Evolutionary conservation across 2,888 invertebrate species (phyloP), one percentile per base, ranked within the genome.

Genomic region (Drosophila picticornis): DNA sequence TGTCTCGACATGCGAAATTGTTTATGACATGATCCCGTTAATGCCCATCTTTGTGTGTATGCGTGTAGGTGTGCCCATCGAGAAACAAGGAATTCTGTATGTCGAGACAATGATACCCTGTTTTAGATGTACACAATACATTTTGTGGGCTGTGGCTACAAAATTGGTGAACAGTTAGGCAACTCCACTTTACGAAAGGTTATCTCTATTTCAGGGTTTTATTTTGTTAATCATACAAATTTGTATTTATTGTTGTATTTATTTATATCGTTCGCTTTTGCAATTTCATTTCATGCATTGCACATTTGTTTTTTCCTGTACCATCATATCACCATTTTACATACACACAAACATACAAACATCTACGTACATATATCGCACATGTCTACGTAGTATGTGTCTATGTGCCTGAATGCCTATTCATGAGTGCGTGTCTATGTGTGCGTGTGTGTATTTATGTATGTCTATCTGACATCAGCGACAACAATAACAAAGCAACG

Each of bases 401-500:
- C 11, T 63, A 32, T 65, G 27, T 52, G 65, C 22, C 40, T 40
- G 22, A 29, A 29, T 57, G 51, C 13, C 51, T 29, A n/a, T 57
- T 32, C 13, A 29, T 25, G 4, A 19, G 31, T 13, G 16, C 16
- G 13, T 58, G 2, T 40, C 4, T 52, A 31, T 38, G 10, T 53
- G 53, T 51, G 10, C 22, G 25, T 43, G 50, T 19, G 10, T 34
- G 19, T 63, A 51, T 55, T 51, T 72, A 46, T 72, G 40, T 67
- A 16, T 64, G 63, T 56, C 73, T 82, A 83, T 72, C 88, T 85
- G 84, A 85, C 84, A 85, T 85, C 84, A 85, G 84, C 84, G 86
- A 85, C 81, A 88, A 88, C 84, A 85, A 85, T 85, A 88, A 85
- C 86, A 85, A 88, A 88, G 81, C 84, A 84, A 83, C 81, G 84